Conservation (phyloP, 2,113 vertebrate species). For the Ciconia stormi region DNA sequence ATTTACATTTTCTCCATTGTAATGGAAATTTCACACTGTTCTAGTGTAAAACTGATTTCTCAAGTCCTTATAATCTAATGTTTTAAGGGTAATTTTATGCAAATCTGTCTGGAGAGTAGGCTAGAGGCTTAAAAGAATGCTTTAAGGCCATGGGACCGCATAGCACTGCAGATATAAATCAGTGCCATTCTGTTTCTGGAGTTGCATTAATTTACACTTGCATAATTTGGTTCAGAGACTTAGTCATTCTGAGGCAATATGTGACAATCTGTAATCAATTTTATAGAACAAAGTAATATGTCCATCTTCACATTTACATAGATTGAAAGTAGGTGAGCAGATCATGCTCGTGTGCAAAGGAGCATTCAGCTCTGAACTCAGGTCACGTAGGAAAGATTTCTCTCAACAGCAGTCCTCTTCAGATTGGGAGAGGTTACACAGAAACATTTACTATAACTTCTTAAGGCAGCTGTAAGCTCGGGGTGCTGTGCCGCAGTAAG, state of each 20-base stretch:
- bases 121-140: neutral
- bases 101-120: neutral
- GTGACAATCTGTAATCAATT: neutral
- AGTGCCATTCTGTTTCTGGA: neutral
- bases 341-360: neutral
- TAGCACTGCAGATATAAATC: neutral
- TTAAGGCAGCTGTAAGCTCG: neutral
- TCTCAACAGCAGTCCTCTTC: neutral
- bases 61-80: neutral
- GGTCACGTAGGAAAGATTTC: accelerated
- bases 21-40: conserved; percentile 44
- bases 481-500: neutral
- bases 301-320: neutral
- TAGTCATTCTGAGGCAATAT: neutral
- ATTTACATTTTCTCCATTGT: conserved; percentile 56
- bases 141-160: neutral
- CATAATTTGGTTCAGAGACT: neutral
- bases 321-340: neutral
- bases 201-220: neutral
- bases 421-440: neutral
- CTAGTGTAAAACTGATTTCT: conserved; percentile 23
- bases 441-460: neutral
- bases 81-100: conserved; percentile 25
- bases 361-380: neutral
- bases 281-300: neutral